Percentiles rank a stretch among this genome's conserved stretches.
These are phyloP conservation scores for Champsocephalus gunnari DNA, from an alignment of 2,797 vertebrate species.

Conservation along the genomic window DNA sequence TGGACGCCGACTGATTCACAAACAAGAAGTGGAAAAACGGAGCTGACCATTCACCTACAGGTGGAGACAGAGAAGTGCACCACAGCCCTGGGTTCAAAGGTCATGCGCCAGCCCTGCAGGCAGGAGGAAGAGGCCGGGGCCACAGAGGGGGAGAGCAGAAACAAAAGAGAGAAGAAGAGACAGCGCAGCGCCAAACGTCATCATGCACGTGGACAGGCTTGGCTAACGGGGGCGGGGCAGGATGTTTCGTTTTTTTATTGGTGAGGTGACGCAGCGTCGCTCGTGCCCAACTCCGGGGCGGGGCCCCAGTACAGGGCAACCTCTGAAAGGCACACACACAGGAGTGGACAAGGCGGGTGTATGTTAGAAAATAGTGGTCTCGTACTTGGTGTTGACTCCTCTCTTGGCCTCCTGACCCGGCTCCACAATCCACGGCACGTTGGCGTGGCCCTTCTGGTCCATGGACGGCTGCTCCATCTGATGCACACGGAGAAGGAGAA, in stretches of 20 bases:
- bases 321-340: slow-evolving; percentile 98
- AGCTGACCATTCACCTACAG: slow-evolving; percentile 72
- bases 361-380: slow-evolving; percentile 99
- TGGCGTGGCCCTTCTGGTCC: slow-evolving; percentile 99
- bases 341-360: slow-evolving; percentile 90
- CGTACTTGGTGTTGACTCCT: slow-evolving; percentile 99
- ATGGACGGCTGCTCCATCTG: slow-evolving; percentile 97
- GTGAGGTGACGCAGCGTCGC: slow-evolving; percentile 89
- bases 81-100: slow-evolving; percentile 77
- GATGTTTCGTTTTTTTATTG: slow-evolving; percentile 69
- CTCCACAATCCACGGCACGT: slow-evolving; percentile 99
- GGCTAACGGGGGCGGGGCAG: slow-evolving; percentile 80
- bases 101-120: slow-evolving; percentile 88
- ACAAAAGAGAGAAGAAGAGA: slow-evolving; percentile 80
- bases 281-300: slow-evolving; percentile 81
- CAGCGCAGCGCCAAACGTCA: slow-evolving; percentile 82
- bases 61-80: slow-evolving; percentile 77
- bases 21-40: slow-evolving; percentile 66
- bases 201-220: slow-evolving; percentile 86
- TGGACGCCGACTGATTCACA: slow-evolving; percentile 62
- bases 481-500: slow-evolving; percentile 16
- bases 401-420: slow-evolving; percentile 98
- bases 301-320: slow-evolving; percentile 82
- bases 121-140: slow-evolving; percentile 82
- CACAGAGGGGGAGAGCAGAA: slow-evolving; percentile 78